phyloP scores from a whole-genome alignment of 2,888 invertebrate genomes.

The Encarsia formosa region DNA sequence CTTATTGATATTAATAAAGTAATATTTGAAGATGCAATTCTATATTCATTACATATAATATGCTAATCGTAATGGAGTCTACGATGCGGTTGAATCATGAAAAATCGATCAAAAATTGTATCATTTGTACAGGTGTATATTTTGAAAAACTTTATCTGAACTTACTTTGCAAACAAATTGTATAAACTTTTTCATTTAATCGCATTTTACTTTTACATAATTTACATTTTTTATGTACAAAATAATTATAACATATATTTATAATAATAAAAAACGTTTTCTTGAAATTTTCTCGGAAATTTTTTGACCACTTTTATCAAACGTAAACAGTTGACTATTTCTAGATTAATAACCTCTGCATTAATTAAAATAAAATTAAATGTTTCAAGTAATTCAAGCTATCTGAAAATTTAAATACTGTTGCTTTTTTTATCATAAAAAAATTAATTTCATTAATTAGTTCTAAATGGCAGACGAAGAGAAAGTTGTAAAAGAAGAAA shows the following conservation, averaged over 20 bases:
- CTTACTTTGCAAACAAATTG: slow-evolving; percentile 13
- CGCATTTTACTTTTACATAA: slow-evolving; percentile 10
- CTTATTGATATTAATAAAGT: slow-evolving; percentile 19
- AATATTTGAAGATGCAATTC: background rate
- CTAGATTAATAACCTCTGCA: slow-evolving; percentile 5
- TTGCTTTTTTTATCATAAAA: no score
- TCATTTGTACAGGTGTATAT: slow-evolving; percentile 5
- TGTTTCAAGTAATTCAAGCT: no score
- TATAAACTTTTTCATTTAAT: slow-evolving; percentile 6
- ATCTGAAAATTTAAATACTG: no score
- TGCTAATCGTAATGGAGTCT: slow-evolving; percentile 3
- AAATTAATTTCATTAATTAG: background rate
- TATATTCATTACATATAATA: slow-evolving; percentile 5
- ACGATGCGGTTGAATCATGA: slow-evolving; percentile 9
- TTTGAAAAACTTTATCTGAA: slow-evolving; percentile 6
- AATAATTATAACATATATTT: slow-evolving; percentile 7
- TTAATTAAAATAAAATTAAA: background rate
- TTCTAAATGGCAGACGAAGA: background rate
- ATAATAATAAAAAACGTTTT: slow-evolving; percentile 7
- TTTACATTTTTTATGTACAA: slow-evolving; percentile 8
- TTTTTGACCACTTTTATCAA: background rate
- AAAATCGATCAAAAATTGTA: no score
- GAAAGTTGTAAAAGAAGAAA: slow-evolving; percentile 52
- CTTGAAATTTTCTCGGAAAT: background rate
- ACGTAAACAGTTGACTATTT: slow-evolving; percentile 3